Base-by-base conservation (phyloP, 2,888 invertebrate genomes). In the Macrostomum cliftonense region DNA sequence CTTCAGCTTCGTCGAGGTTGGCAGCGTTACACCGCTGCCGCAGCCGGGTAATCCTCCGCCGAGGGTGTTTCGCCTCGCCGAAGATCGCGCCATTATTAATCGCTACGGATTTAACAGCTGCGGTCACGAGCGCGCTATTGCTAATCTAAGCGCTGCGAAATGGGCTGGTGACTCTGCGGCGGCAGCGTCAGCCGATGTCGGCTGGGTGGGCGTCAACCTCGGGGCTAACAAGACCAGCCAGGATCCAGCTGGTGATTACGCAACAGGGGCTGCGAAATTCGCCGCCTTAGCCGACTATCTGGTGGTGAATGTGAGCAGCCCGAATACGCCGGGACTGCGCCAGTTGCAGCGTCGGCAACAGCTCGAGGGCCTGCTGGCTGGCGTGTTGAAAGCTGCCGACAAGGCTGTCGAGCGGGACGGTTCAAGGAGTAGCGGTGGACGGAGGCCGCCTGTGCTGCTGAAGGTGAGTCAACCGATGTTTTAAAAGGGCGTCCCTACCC, bases 71-170 rank as follows among this genome's bases (percentile, higher is more conserved):
- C 74, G 95, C 49, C 71, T 97, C 12, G 65, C 71, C 1, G 79
- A 83, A 60, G 93, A 95, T 69, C 71, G 76, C 55, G 95, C 88
- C 37, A 79, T 93, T 4, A 87, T 93, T 28, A 95, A 95, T 69
- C 78, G 91, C 45, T 88, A 84, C 69, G 87, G 87, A 1, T 97
- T 97, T 64, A 97, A 97, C 68, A 95, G 89, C 70, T 82, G 85
- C 57, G 97, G 97, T 0, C 86, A 89, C 55, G 75, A 79, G 9
- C 69, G 63, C 51, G 87, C 91, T 0, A 76, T 76, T 53, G 63
- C 78, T 45, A 77, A 84, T 57, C 63, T 89, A n/a, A 56, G 57
- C 36, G 47, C 52, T 66, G 73, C 44, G 52, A 20, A 53, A 58
- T 51, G 54, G n/a, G n/a, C n/a, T n/a, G n/a, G n/a, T n/a, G n/a